These are phyloP conservation scores for Laticauda colubrina DNA, from an alignment of 2,113 vertebrate species.

Conservation along the genomic window DNA sequence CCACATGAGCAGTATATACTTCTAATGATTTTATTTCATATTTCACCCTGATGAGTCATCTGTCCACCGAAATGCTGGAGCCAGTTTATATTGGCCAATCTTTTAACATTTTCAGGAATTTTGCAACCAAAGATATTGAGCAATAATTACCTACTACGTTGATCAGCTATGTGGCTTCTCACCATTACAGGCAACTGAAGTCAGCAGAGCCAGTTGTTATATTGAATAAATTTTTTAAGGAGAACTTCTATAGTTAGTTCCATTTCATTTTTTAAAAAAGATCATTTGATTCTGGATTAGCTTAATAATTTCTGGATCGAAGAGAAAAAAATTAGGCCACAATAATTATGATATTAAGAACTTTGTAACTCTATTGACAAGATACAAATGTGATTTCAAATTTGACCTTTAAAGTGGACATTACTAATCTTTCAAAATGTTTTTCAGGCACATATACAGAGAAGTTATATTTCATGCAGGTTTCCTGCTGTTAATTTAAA, in stretches of 20 bases:
- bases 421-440: background rate
- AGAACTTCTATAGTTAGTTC: background rate
- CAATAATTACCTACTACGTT: background rate
- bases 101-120: background rate
- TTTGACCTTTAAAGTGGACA: background rate
- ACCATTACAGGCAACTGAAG: background rate
- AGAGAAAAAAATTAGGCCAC: background rate
- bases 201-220: background rate
- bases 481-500: background rate
- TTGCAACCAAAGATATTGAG: background rate
- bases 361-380: background rate
- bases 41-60: background rate
- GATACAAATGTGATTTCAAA: background rate
- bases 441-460: background rate
- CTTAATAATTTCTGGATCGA: background rate
- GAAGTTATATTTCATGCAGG: background rate
- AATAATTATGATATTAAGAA: background rate
- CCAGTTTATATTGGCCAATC: background rate
- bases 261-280: background rate
- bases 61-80: background rate
- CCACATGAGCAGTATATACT: background rate
- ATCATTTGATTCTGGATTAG: background rate
- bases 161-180: background rate
- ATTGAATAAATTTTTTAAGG: background rate
- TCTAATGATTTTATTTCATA: background rate